These are phyloP conservation scores for Desmophyllum pertusum DNA, from an alignment of 92 coral and sea anemone genomes.

Conservation along the genomic window DNA sequence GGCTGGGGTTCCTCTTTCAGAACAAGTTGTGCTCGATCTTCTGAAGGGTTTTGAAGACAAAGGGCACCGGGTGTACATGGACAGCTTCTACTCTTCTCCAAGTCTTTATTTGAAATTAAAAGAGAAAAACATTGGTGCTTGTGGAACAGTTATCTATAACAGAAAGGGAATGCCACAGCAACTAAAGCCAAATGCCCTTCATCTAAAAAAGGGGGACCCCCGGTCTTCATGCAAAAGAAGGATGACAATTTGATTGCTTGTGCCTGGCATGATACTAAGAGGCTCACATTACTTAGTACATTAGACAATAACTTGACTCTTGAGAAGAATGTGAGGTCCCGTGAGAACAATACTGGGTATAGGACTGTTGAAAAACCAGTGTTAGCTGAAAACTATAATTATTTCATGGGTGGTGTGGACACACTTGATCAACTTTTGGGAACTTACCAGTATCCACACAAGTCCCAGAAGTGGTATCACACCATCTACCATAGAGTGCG, in stretches of 20 bases:
- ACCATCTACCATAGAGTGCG: slow-evolving; percentile 57
- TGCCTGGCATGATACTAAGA: slow-evolving; percentile 77
- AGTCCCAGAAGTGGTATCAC: slow-evolving; percentile 70
- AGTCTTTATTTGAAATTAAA: slow-evolving; percentile 47
- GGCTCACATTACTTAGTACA: slow-evolving; percentile 52
- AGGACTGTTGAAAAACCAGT: slow-evolving; percentile 61
- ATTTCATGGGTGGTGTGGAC: slow-evolving; percentile 73
- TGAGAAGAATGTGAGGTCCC: slow-evolving; percentile 62
- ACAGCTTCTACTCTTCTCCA: slow-evolving; percentile 61
- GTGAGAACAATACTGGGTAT: slow-evolving; percentile 28
- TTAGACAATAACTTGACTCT: slow-evolving; percentile 51
- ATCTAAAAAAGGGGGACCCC: slow-evolving; percentile 55
- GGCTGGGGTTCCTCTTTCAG: slow-evolving; percentile 28
- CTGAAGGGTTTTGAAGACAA: slow-evolving; percentile 59
- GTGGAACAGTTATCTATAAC: slow-evolving; percentile 63
- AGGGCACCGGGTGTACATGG: slow-evolving; percentile 59
- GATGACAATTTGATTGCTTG: slow-evolving; percentile 62
- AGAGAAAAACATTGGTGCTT: slow-evolving; percentile 60
- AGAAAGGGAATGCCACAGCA: slow-evolving; percentile 58
- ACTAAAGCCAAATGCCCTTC: slow-evolving; percentile 36
- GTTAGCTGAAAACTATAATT: slow-evolving; percentile 55
- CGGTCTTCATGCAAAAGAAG: slow-evolving; percentile 57
- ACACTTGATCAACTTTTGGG: slow-evolving; percentile 61
- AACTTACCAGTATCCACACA: slow-evolving; percentile 62
- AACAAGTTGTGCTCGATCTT: slow-evolving; percentile 45